Conservation (phyloP, 2,888 invertebrate species). For the Cosmorhoe ocellata region DNA sequence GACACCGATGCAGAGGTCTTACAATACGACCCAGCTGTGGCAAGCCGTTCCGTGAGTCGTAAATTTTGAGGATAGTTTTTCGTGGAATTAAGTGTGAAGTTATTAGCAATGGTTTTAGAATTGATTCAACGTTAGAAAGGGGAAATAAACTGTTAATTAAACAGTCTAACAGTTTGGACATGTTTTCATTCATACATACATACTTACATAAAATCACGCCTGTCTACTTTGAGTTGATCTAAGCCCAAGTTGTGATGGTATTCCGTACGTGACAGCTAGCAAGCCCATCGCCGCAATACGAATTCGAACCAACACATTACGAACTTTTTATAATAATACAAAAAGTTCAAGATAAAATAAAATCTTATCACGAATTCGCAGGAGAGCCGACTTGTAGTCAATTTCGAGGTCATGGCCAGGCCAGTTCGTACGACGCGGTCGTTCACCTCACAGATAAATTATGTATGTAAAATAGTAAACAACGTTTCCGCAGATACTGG, state of each 20-base stretch:
- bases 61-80: constrained; percentile 23
- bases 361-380: constrained; percentile 8
- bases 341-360: neutral
- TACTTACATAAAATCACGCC: too few species aligned
- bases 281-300: too few species aligned
- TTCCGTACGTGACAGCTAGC: too few species aligned
- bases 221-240: too few species aligned
- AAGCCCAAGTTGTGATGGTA: too few species aligned
- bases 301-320: too few species aligned
- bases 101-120: constrained; percentile 23
- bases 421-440: constrained; percentile 17
- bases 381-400: constrained; percentile 2
- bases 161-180: too few species aligned
- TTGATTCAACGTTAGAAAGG: constrained; percentile 6
- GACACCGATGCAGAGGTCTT: neutral
- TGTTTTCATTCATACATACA: too few species aligned
- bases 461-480: constrained; percentile 25
- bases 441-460: constrained; percentile 19
- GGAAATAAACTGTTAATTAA: neutral
- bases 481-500: constrained; percentile 16
- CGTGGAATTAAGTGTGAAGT: constrained; percentile 23
- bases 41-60: constrained; percentile 17
- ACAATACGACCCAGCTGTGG: constrained; percentile 27
- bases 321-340: too few species aligned
- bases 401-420: constrained; percentile 21